Evolutionary conservation across 2,888 invertebrate species (phyloP).

Genomic region (Sisyra nigra): DNA sequence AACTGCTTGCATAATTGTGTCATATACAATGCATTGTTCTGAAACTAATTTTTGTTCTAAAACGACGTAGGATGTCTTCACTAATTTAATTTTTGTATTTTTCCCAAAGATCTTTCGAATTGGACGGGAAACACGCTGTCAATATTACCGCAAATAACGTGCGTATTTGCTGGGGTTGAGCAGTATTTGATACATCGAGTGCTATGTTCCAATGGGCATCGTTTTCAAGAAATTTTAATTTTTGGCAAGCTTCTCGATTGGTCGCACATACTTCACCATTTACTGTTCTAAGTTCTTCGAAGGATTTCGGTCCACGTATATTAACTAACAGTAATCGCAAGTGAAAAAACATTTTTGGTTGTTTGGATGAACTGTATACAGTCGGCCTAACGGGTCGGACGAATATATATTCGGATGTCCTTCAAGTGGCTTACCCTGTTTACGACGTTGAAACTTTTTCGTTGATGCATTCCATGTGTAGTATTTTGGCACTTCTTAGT

Average conservation of each 20-base stretch:
- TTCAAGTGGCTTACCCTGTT: conserved; percentile 17
- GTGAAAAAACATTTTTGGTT: conserved; percentile 20
- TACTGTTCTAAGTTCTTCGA: conserved; percentile 16
- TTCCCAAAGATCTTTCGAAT: conserved; percentile 14
- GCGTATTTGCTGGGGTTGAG: conserved; percentile 11
- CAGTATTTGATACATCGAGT: conserved; percentile 9
- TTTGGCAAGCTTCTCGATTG: conserved; percentile 18
- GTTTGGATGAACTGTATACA: conserved; percentile 22
- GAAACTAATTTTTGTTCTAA: too few species aligned
- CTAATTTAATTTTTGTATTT: too few species aligned
- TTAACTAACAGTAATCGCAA: conserved; percentile 20
- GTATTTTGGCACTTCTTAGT: conserved; percentile 18
- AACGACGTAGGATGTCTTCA: conserved; percentile 7
- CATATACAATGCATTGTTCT: conserved; percentile 14
- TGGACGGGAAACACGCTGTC: conserved; percentile 14
- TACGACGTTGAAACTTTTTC: conserved; percentile 18
- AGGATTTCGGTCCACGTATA: conserved; percentile 18
- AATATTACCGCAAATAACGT: conserved; percentile 16
- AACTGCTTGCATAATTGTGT: conserved; percentile 16
- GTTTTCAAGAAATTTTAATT: conserved; percentile 17
- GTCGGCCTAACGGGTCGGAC: conserved; percentile 18
- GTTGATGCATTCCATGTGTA: conserved; percentile 18
- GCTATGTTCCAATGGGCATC: conserved; percentile 15
- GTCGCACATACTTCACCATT: conserved; percentile 17
- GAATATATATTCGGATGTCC: conserved; percentile 17